Evolutionary conservation across 1,140 invertebrate genomes (phyloP).

Genomic region (Temnothorax longispinosus): DNA sequence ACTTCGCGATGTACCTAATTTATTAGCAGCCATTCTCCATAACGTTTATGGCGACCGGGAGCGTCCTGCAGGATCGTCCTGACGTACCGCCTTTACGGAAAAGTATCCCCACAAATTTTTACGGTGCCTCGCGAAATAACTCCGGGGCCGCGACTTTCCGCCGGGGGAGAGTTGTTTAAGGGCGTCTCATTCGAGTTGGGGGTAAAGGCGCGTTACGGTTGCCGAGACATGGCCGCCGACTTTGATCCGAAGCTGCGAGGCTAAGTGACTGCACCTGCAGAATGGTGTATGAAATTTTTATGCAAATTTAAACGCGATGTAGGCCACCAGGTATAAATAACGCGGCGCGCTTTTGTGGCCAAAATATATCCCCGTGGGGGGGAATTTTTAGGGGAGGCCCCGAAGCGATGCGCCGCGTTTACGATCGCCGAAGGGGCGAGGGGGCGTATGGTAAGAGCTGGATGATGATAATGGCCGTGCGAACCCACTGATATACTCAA

Average conservation of each 20-base stretch:
- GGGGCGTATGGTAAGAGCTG: not conserved
- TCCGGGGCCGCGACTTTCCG: constrained; percentile 32
- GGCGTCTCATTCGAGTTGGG: constrained; percentile 15
- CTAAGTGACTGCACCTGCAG: constrained; percentile 64
- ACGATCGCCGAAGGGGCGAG: constrained; percentile 30
- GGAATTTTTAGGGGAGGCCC: not conserved
- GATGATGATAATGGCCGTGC: constrained; percentile 45
- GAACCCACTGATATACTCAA: constrained; percentile 32
- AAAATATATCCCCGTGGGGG: constrained; percentile 19
- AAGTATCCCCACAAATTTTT: constrained; percentile 71
- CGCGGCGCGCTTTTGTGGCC: constrained; percentile 41
- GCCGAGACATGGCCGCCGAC: constrained; percentile 39
- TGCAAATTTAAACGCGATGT: constrained; percentile 52
- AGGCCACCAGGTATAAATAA: constrained; percentile 54
- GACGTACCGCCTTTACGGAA: constrained; percentile 55
- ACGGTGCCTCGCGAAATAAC: constrained; percentile 63
- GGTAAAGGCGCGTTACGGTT: constrained; percentile 57
- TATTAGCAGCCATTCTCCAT: constrained; percentile 67
- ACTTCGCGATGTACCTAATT: constrained; percentile 62
- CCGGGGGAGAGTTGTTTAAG: constrained; percentile 45
- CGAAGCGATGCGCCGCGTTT: constrained; percentile 43
- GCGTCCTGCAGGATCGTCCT: constrained; percentile 56
- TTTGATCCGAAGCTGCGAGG: constrained; percentile 62
- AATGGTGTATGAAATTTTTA: constrained; percentile 63
- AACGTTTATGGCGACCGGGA: constrained; percentile 63